A percentile compares a stretch with the other conserved stretches of the same genome.
These are phyloP conservation scores for Tortrix viridana DNA, from an alignment of 2,888 invertebrate genomes.

Conservation along the genomic window DNA sequence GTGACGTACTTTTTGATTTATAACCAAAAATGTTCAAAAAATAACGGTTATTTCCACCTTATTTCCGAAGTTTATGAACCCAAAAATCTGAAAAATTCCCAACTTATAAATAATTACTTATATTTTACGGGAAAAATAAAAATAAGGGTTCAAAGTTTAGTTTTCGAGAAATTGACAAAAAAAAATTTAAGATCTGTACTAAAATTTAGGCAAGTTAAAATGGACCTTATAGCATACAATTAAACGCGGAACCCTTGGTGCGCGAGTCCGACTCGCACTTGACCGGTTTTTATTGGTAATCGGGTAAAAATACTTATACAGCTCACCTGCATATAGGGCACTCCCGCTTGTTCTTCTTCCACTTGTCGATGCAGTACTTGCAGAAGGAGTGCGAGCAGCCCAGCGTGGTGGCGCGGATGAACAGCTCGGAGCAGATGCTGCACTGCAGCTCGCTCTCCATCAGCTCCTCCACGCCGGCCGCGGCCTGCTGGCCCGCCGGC, in stretches of 20 bases:
- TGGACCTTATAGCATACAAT: too few species aligned
- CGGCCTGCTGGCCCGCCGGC: slow-evolving; percentile 55
- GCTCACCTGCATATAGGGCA: slow-evolving; percentile 87
- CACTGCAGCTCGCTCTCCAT: slow-evolving; percentile 87
- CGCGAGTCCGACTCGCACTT: slow-evolving; percentile 60
- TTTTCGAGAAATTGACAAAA: too few species aligned
- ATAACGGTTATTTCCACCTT: too few species aligned
- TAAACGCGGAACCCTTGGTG: not conserved
- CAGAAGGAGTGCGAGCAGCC: slow-evolving; percentile 88
- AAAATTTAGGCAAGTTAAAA: too few species aligned
- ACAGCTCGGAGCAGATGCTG: slow-evolving; percentile 87
- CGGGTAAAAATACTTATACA: slow-evolving; percentile 58
- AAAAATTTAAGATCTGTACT: too few species aligned
- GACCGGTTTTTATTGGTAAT: slow-evolving; percentile 46
- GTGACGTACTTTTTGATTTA: too few species aligned
- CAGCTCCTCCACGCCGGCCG: slow-evolving; percentile 78
- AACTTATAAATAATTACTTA: too few species aligned
- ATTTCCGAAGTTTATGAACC: too few species aligned
- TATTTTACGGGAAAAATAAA: too few species aligned
- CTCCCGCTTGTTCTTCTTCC: slow-evolving; percentile 83
- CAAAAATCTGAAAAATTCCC: too few species aligned
- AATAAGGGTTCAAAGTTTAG: too few species aligned
- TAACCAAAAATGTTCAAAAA: too few species aligned
- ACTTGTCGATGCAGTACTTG: slow-evolving; percentile 83
- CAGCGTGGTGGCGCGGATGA: slow-evolving; percentile 85